Evolutionary conservation across 2,113 vertebrate genomes (phyloP).

Genomic region (Paedocypris sp.): DNA sequence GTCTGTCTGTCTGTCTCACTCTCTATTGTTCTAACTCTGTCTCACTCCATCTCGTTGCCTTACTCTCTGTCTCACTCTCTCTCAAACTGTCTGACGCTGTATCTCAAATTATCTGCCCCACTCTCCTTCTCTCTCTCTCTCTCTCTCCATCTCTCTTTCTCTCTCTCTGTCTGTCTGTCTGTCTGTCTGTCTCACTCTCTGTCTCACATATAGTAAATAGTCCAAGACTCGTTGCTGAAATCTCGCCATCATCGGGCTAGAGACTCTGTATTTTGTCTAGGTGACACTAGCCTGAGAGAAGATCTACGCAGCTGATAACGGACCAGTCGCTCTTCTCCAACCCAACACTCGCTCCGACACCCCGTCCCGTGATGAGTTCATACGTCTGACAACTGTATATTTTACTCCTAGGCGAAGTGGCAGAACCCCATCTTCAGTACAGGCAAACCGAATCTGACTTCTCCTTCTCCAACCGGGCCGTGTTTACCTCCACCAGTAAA

Average conservation of each 20-base stretch:
- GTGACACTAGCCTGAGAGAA: constrained; percentile 51
- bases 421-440: constrained; percentile 52
- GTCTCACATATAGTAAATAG: no score
- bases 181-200: no score
- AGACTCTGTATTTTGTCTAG: constrained; percentile 59
- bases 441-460: constrained; percentile 57
- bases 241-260: constrained; percentile 31
- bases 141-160: no score
- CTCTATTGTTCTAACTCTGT: no score
- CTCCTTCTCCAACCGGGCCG: constrained; percentile 54
- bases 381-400: constrained; percentile 69
- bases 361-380: constrained; percentile 58
- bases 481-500: constrained; percentile 66
- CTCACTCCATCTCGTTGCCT: no score
- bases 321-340: constrained; percentile 44
- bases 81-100: no score
- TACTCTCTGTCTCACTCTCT: no score
- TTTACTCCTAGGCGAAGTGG: constrained; percentile 60
- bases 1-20: no score
- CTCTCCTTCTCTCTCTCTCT: no score
- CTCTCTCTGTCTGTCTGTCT: no score
- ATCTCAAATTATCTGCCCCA: no score
- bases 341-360: constrained; percentile 27
- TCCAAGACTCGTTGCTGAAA: no score
- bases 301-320: constrained; percentile 67